Conservation (phyloP, 2,113 vertebrate species). For the Pseudorasbora parva region DNA sequence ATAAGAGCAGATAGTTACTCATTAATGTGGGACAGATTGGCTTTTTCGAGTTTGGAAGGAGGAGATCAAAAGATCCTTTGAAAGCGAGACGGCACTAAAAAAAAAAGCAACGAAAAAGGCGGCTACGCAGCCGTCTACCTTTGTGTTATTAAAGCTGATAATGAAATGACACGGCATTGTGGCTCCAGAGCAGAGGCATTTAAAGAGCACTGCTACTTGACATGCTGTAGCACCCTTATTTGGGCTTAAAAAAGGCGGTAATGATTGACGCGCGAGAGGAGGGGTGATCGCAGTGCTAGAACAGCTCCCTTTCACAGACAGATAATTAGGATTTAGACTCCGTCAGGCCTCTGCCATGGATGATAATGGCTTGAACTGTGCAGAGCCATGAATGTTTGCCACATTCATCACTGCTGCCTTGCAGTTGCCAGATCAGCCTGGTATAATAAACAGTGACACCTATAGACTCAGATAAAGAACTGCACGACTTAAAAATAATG, state of each 20-base stretch:
- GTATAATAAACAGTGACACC: slow-evolving; percentile 51
- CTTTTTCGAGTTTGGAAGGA: slow-evolving; percentile 20
- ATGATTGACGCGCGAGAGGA: slow-evolving; percentile 49
- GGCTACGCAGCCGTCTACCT: slow-evolving; percentile 28
- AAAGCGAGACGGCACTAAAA: slow-evolving; percentile 37
- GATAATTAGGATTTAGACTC: slow-evolving; percentile 52
- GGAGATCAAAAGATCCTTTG: slow-evolving; percentile 43
- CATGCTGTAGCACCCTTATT: slow-evolving; percentile 48
- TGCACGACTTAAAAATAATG: not conserved
- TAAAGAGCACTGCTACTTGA: slow-evolving; percentile 41
- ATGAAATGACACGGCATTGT: slow-evolving; percentile 42
- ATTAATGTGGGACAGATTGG: slow-evolving; percentile 44
- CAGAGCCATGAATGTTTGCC: slow-evolving; percentile 35
- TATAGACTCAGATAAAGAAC: slow-evolving; percentile 38
- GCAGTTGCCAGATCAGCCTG: slow-evolving; percentile 26
- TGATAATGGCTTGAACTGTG: slow-evolving; percentile 52
- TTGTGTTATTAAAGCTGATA: slow-evolving; percentile 48
- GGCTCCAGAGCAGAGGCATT: slow-evolving; percentile 35
- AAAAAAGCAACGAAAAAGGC: not conserved
- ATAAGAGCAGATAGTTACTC: slow-evolving; percentile 17
- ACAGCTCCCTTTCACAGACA: slow-evolving; percentile 44
- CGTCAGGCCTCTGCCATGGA: slow-evolving; percentile 51
- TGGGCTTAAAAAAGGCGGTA: slow-evolving; percentile 31
- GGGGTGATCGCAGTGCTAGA: slow-evolving; percentile 28
- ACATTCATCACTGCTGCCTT: slow-evolving; percentile 45